Conservation (phyloP, 2,888 invertebrate genomes). For the Cyclophora punctaria region DNA sequence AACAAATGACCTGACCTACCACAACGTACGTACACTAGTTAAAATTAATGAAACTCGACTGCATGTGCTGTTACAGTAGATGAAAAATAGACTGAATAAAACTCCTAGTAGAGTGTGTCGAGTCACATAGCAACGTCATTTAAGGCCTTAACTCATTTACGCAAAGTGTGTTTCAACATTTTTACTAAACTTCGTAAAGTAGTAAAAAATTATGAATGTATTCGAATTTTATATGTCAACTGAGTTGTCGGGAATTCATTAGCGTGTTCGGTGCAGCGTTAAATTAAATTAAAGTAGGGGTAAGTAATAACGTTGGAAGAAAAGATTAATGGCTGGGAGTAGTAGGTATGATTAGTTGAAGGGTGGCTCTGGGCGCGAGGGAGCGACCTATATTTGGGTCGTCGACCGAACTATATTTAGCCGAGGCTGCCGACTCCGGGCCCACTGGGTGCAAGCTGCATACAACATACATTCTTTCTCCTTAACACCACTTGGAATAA, state of each 20-base stretch:
- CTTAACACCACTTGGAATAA: slow-evolving; percentile 31
- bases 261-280: slow-evolving; percentile 1
- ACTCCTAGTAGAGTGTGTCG: neutral
- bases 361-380: slow-evolving; percentile 23
- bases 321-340: slow-evolving; percentile 20
- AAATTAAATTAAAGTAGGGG: slow-evolving; percentile 14
- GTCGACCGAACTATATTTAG: slow-evolving; percentile 68
- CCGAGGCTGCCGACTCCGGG: slow-evolving; percentile 33
- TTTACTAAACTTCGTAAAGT: neutral
- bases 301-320: slow-evolving; percentile 11
- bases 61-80: no score
- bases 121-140: slow-evolving; percentile 7
- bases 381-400: slow-evolving; percentile 62
- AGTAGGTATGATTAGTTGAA: slow-evolving; percentile 20
- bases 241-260: neutral
- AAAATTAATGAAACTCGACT: no score
- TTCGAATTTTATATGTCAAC: neutral
- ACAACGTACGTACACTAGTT: no score
- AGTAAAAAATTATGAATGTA: neutral
- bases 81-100: no score
- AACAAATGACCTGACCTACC: no score
- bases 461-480: slow-evolving; percentile 35
- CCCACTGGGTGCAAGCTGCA: slow-evolving; percentile 45
- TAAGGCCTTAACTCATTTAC: slow-evolving; percentile 13
- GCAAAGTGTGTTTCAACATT: slow-evolving; percentile 6